Conservation (phyloP, 1,140 invertebrate genomes). For the Forficula auricularia region DNA sequence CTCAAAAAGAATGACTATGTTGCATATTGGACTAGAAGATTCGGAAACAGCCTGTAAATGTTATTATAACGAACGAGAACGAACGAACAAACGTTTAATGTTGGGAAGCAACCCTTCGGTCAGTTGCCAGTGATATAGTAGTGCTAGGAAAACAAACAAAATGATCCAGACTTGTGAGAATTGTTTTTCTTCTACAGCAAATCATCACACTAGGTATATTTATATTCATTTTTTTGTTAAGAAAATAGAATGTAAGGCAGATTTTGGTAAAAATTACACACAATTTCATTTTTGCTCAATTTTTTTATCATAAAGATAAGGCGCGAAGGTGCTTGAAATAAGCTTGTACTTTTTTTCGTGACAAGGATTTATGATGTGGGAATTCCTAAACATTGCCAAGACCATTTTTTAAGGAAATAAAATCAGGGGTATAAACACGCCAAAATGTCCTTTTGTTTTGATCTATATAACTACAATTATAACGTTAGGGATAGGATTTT, state of each 20-base stretch:
- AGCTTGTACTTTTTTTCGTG: conserved; percentile 53
- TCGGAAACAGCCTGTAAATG: conserved; percentile 12
- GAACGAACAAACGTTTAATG: conserved; percentile 12
- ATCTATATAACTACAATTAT: background rate
- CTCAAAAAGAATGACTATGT: conserved; percentile 17
- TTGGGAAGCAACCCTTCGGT: conserved; percentile 12
- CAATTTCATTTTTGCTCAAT: conserved; percentile 31
- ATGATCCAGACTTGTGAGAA: conserved; percentile 14
- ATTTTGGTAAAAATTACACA: conserved; percentile 42
- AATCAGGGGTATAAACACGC: too few relatives aligned
- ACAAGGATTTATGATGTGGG: conserved; percentile 27
- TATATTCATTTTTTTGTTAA: conserved; percentile 25
- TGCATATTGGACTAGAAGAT: conserved; percentile 14
- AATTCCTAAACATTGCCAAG: conserved; percentile 20
- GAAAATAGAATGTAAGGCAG: conserved; percentile 48
- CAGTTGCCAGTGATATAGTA: conserved; percentile 11
- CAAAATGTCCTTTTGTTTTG: conserved; percentile 1
- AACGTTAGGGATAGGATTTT: too few relatives aligned
- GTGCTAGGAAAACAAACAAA: conserved; percentile 9
- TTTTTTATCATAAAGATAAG: conserved; percentile 43
- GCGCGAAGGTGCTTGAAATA: conserved; percentile 53
- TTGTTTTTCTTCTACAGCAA: conserved; percentile 19
- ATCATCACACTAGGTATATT: conserved; percentile 21
- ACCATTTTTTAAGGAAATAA: conserved; percentile 9
- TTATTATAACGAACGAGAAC: conserved; percentile 12